phyloP scores from a whole-genome alignment of 2,888 invertebrate species.

The Agonopterix subpropinquella region DNA sequence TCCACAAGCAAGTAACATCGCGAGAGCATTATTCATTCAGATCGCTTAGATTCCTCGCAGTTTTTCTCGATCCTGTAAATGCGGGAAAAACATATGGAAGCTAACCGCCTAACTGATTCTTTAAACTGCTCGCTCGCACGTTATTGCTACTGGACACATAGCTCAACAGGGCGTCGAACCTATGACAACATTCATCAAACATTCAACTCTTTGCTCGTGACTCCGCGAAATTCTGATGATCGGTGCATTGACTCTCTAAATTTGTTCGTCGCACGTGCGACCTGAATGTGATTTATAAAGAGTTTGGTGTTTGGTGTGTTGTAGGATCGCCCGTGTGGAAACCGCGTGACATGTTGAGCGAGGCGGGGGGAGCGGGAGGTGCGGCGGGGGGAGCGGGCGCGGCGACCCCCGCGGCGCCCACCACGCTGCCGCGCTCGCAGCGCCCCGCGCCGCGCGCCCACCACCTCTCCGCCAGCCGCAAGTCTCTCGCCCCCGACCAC shows the following conservation, averaged over 20 bases:
- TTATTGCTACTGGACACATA: conserved; percentile 8
- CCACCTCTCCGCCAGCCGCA: conserved; percentile 71
- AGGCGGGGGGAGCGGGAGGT: conserved; percentile 48
- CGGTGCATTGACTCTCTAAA: conserved; percentile 48
- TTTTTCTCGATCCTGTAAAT: not conserved
- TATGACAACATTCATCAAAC: conserved; percentile 73
- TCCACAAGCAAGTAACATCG: conserved; percentile 7
- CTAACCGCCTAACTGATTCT: not conserved
- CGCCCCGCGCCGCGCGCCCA: conserved; percentile 61
- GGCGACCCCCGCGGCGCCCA: conserved; percentile 43
- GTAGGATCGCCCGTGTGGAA: conserved; percentile 99
- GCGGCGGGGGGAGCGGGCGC: conserved; percentile 18
- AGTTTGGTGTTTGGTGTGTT: conserved; percentile 80
- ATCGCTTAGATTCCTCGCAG: conserved; percentile 3
- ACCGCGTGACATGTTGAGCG: conserved; percentile 90
- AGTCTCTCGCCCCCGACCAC: conserved; percentile 72
- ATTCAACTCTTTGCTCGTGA: conserved; percentile 72
- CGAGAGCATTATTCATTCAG: not conserved
- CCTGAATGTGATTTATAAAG: conserved; percentile 49
- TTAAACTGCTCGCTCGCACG: not conserved
- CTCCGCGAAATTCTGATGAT: conserved; percentile 52
- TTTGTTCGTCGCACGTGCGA: conserved; percentile 31
- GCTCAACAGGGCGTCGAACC: conserved; percentile 21
- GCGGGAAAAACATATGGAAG: not conserved
- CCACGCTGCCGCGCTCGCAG: conserved; percentile 65